Conservation (phyloP, 2,888 invertebrate species). For the Rugalucina vietnamica region DNA sequence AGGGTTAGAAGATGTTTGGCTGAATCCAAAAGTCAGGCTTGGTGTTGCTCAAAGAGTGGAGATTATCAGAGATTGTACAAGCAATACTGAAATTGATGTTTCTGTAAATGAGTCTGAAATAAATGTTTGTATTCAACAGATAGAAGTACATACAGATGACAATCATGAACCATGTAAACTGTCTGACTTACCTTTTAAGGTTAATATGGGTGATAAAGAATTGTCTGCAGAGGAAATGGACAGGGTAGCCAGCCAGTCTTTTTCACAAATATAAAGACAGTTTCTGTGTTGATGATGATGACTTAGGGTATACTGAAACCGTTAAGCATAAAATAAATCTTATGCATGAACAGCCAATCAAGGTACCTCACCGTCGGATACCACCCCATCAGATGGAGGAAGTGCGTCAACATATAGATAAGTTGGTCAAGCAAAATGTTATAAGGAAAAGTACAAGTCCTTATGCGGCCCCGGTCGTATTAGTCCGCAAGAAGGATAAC, state of each 20-base stretch:
- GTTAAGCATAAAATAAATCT: slow-evolving; percentile 6
- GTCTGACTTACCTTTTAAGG: not conserved
- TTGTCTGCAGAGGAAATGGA: not conserved
- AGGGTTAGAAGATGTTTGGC: slow-evolving; percentile 21
- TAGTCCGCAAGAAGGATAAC: slow-evolving; percentile 15
- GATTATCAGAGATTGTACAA: not conserved
- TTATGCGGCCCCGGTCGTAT: slow-evolving; percentile 17
- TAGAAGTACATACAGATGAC: not conserved
- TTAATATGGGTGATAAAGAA: not conserved
- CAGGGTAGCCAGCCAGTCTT: not conserved
- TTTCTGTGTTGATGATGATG: slow-evolving; percentile 1
- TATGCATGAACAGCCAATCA: slow-evolving; percentile 2
- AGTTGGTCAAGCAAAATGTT: not conserved
- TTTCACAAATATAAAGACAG: not conserved
- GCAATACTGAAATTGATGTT: not conserved
- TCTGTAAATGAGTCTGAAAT: not conserved
- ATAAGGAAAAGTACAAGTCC: slow-evolving; percentile 21
- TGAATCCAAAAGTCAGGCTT: not conserved
- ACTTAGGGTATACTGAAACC: not conserved
- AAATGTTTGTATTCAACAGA: not conserved
- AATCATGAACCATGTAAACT: not conserved
- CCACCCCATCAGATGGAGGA: slow-evolving; percentile 18
- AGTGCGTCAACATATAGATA: slow-evolving; percentile 13
- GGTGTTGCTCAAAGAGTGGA: not conserved
- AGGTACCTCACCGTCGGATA: not conserved